phyloP scores from a whole-genome alignment of 2,888 invertebrate species.

The Oligia strigilis region DNA sequence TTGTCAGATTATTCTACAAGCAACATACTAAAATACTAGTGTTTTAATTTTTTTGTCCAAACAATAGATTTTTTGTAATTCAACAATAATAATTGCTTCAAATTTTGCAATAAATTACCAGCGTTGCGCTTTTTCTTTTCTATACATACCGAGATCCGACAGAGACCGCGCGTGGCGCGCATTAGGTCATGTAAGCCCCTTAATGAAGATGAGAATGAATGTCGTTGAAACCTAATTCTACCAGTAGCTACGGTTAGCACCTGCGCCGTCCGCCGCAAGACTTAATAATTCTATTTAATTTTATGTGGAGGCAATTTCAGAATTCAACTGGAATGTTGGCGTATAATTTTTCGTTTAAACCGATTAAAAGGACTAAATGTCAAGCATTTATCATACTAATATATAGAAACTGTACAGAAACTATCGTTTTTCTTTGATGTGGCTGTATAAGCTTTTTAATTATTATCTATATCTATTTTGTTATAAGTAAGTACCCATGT shows the following conservation, averaged over 20 bases:
- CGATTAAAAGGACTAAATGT: background rate
- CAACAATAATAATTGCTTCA: no score
- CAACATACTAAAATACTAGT: no score
- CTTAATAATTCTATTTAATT: constrained; percentile 13
- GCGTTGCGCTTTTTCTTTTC: no score
- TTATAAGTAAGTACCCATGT: background rate
- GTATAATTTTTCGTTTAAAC: background rate
- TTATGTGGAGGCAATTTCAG: background rate
- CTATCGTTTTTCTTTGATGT: background rate
- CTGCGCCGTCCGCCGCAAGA: background rate
- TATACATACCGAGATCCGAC: no score
- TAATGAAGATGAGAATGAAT: constrained; percentile 21
- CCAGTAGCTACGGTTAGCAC: background rate
- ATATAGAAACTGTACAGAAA: background rate
- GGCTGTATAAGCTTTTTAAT: background rate
- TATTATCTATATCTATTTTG: background rate
- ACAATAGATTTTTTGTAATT: no score
- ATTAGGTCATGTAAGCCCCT: no score
- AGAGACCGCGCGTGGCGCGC: no score
- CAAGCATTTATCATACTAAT: background rate
- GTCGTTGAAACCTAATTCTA: constrained; percentile 15
- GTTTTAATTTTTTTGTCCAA: no score
- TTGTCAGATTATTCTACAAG: no score
- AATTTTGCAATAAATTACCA: no score
- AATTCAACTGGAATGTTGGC: background rate